Conservation (phyloP, 2,888 invertebrate species). For the Aethes cnicana region DNA sequence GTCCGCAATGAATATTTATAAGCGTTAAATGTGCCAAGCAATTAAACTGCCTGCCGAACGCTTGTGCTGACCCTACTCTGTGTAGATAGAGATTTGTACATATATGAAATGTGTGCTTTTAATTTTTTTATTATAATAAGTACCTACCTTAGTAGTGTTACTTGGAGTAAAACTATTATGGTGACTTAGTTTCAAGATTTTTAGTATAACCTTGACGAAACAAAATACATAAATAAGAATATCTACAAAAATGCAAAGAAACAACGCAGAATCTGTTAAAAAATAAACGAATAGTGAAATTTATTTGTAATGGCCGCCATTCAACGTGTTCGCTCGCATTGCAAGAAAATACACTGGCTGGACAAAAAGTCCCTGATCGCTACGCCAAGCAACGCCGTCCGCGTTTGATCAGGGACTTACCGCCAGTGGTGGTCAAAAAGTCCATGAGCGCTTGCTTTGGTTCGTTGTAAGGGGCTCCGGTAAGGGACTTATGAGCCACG, state of each 20-base stretch:
- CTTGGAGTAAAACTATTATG: too few species aligned
- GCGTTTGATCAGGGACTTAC: constrained; percentile 42
- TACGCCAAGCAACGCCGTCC: constrained; percentile 29
- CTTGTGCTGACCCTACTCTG: constrained; percentile 33
- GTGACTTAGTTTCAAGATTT: too few species aligned
- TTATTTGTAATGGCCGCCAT: constrained; percentile 72
- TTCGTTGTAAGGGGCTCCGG: constrained; percentile 41
- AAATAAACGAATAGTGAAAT: constrained; percentile 64
- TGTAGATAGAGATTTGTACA: constrained; percentile 11
- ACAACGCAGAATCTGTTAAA: constrained; percentile 58
- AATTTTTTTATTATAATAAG: too few species aligned
- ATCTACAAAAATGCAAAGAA: constrained; percentile 46
- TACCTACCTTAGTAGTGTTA: too few species aligned
- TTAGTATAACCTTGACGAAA: constrained; percentile 33
- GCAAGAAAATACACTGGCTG: constrained; percentile 68
- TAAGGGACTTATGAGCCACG: constrained; percentile 58
- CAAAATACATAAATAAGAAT: constrained; percentile 28
- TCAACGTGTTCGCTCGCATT: constrained; percentile 60
- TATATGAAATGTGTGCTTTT: too few species aligned
- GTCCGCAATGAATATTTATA: constrained; percentile 78
- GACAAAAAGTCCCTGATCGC: constrained; percentile 46
- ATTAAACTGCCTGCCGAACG: constrained; percentile 64
- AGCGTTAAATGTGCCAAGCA: constrained; percentile 75
- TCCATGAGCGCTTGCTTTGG: constrained; percentile 39
- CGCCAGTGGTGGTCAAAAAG: constrained; percentile 46